Percentiles rank a stretch among this genome's conserved stretches.
Evolutionary conservation across 2,113 vertebrate species (phyloP).

Genomic region (pig (Sus scrofa)): DNA sequence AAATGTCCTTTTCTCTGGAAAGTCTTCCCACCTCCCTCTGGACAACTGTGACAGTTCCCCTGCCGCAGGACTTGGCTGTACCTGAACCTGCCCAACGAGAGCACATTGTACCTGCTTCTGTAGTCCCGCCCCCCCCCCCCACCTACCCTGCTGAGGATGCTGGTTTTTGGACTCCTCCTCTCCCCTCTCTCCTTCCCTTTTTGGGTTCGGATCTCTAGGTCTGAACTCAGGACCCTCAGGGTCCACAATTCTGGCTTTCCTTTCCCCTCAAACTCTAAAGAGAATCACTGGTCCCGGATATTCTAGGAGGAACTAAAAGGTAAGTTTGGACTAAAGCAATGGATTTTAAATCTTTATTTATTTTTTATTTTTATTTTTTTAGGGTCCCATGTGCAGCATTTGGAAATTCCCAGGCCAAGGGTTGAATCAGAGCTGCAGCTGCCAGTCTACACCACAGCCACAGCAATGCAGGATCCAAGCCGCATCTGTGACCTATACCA

Average conservation of each 20-base stretch:
- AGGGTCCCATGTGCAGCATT: too few relatives aligned
- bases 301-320: background rate
- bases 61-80: background rate
- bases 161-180: background rate
- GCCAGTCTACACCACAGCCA: too few relatives aligned
- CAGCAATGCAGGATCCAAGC: too few relatives aligned
- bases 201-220: background rate
- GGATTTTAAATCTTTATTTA: background rate
- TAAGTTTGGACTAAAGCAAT: background rate
- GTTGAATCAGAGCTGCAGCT: too few relatives aligned
- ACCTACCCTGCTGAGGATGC: background rate
- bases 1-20: background rate
- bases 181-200: background rate
- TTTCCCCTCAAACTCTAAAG: background rate
- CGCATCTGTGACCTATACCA: too few relatives aligned
- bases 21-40: background rate
- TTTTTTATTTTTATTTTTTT: background rate
- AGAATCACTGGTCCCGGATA: background rate
- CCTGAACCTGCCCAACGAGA: background rate
- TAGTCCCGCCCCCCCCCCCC: background rate
- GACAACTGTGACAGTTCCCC: background rate
- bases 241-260: background rate
- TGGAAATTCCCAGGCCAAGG: too few relatives aligned
- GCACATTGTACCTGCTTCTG: background rate
- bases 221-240: background rate